Evolutionary conservation across 2,113 vertebrate genomes (phyloP), one percentile per base, ranked within the genome.

Genomic region (Setophaga kirtlandii): DNA sequence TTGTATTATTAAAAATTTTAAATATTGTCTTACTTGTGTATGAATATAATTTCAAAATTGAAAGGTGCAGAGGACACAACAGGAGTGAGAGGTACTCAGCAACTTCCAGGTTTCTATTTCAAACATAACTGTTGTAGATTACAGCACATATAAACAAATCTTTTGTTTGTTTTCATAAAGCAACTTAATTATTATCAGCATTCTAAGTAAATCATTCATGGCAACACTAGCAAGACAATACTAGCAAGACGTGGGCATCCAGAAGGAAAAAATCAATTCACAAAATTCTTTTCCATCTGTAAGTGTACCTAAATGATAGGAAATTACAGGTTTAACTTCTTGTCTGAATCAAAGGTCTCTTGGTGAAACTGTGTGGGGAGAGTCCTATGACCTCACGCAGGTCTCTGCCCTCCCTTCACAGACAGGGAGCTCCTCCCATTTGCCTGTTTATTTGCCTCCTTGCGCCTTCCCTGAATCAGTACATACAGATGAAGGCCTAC

Each of bases 391-490:
- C 21, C 15, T 35, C 31, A 4, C 5, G 20, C 24, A 71, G 6
- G 31, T 67, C 35, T 63, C 28, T 59, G 39, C 15, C 21, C 12
- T 44, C 18, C 23, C 33, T 50, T 39, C 19, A 53, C 27, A 67
- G 15, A 12, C 10, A 60, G 33, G 9, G 7, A 79, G n/a, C 17
- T 79, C 24, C 7, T 37, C 17, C 2, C 0, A 11, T 55, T 46
- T 63, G 15, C 20, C 28, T 25, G 4, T 39, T 64, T 31, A 49
- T 69, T n/a, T 0, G 0, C 2, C 9, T 23, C 15, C 4, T 30
- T 47, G 16, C 2, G 5, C 12, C 28, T 86, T 76, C 23, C n/a
- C 28, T 58, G 24, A 7, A 37, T 80, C 41, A 33, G 23, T 87
- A 52, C 35, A 27, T 33, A 23, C 0, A 4, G 73, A 42, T 27